Conservation (phyloP, 2,113 vertebrate genomes). For the Conger conger region DNA sequence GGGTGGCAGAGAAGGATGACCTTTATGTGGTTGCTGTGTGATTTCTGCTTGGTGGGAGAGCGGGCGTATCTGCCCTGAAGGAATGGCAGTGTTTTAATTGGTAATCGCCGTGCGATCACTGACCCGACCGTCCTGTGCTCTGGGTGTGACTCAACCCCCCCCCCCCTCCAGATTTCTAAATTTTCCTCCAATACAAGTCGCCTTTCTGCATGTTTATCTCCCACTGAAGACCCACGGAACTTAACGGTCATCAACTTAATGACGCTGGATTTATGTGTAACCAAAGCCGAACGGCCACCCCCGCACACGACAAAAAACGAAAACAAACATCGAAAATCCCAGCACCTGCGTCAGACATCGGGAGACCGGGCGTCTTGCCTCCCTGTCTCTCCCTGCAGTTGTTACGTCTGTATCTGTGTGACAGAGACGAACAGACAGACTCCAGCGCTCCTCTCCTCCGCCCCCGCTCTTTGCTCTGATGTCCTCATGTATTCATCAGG, state of each 20-base stretch:
- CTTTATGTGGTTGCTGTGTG: conserved; percentile 36
- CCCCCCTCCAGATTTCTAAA: neutral
- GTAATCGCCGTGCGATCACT: neutral
- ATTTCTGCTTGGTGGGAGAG: conserved; percentile 27
- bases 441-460: neutral
- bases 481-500: conserved; percentile 2
- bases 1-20: conserved; percentile 31
- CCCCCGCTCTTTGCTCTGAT: neutral
- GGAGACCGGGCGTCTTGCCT: neutral
- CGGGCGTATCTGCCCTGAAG: neutral
- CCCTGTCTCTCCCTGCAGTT: neutral
- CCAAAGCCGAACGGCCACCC: neutral
- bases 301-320: too few relatives aligned
- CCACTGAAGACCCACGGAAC: neutral
- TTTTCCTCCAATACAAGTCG: neutral
- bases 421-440: neutral
- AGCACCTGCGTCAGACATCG: neutral
- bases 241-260: neutral
- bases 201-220: neutral
- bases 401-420: neutral
- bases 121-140: neutral
- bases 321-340: neutral
- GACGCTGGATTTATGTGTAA: neutral
- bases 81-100: conserved; percentile 1
- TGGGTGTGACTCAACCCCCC: neutral